Base-by-base conservation (phyloP, 2,113 vertebrate genomes). In the Pedetes capensis region DNA sequence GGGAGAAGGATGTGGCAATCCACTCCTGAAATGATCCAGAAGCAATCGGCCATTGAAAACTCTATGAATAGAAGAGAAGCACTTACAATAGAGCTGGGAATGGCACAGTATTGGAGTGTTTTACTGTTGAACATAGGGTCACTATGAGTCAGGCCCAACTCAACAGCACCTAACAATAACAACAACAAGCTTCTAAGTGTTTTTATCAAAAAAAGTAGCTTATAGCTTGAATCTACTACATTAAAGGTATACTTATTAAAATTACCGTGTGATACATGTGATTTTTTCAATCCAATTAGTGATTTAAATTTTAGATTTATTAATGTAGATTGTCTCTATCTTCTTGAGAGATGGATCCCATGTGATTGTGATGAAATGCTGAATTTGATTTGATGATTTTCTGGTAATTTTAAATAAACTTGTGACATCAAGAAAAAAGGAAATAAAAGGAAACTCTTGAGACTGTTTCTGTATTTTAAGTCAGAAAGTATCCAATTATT, bases 381-480 rank as follows among this genome's bases (percentile, higher is more conserved):
- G 47, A 59, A 61, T 93, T 91, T 87, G 29, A 83, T 92, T 89
- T 93, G 44, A 63, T 63, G 14, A 14, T 20, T 75, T 47, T 49
- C 16, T 71, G 66, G 1, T 69, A 53, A 55, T 42, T 34, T 71
- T 86, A 91, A 49, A 32, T 39, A 84, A 64, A 37, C 59, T 81
- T 87, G 39, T 69, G 20, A 80, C 44, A 93, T 93, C 7, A 89
- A 64, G 83, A 75, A 39, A 80, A 93, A n/a, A 8, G n/a, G 25
- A 49, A 76, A 71, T 20, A n/a, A 51, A 84, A 87, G 20, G 44
- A 92, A 95, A 83, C 20, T 47, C 34, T 66, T 63, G 23, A 71
- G 55, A 55, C 3, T 22, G 75, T 83, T 95, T 94, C 68, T 71
- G 0, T 83, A 61, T 87, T 85, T 85, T 93, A 93, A 94, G 37